Evolutionary conservation across 2,113 vertebrate species (phyloP), one percentile per base, ranked within the genome.

Genomic region (Esox niger): DNA sequence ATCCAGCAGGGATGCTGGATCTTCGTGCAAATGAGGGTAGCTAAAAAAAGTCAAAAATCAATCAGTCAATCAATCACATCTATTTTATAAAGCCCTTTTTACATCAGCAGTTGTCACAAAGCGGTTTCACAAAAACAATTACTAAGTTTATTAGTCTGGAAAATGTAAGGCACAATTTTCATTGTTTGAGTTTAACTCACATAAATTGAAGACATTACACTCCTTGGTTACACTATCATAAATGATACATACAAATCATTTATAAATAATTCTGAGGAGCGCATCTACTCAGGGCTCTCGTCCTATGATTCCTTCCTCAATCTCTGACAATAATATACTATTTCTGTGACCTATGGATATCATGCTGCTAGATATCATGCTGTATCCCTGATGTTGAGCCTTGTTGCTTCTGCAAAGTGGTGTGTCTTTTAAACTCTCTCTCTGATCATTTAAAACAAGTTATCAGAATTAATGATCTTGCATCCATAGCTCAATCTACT

Each of bases 21-120:
- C 97, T 92, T 10, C 95, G 91, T 46, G 97, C 96, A 54, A 98
- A 99, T 1, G 97, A 96, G 0, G 96, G 95, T 0, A 99, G 91
- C 97, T 99, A 84, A 21, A 83, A 76, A 65, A 63, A 31, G 71
- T 74, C 10, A 70, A 11, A 15, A 13, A 8, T n/a, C n/a, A n/a
- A n/a, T n/a, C n/a, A n/a, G n/a, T n/a, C n/a, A n/a, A n/a, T n/a
- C n/a, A n/a, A n/a, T n/a, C n/a, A n/a, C n/a, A n/a, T n/a, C n/a
- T n/a, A n/a, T n/a, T n/a, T n/a, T n/a, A n/a, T n/a, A n/a, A n/a
- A n/a, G n/a, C n/a, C n/a, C n/a, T n/a, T n/a, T n/a, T n/a, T n/a
- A n/a, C n/a, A n/a, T n/a, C n/a, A n/a, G n/a, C n/a, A n/a, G n/a
- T n/a, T n/a, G n/a, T n/a, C n/a, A n/a, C n/a, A n/a, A n/a, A n/a